These are phyloP conservation scores for Cheilinus undulatus DNA, from an alignment of 2,113 vertebrate genomes.

Conservation along the genomic window DNA sequence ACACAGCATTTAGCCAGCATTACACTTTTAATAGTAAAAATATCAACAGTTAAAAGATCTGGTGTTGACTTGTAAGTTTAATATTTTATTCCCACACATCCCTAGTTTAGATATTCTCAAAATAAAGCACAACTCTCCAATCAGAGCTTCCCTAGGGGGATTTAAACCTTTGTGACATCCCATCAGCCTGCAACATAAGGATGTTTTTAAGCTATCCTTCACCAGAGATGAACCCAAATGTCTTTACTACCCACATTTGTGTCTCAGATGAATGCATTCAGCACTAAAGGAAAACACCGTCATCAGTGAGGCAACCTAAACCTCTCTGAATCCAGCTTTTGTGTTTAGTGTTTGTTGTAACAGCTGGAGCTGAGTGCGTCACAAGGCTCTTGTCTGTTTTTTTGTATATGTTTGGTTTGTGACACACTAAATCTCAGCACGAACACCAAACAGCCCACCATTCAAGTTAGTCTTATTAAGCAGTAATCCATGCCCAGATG, in stretches of 20 bases:
- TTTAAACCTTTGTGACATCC: conserved; percentile 14
- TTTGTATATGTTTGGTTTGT: conserved; percentile 60
- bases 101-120: not conserved
- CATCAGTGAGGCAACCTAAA: conserved; percentile 1
- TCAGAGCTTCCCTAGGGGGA: not conserved
- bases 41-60: too few species aligned
- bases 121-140: not conserved
- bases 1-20: too few species aligned
- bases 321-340: conserved; percentile 31
- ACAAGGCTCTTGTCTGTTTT: conserved; percentile 34
- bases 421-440: conserved; percentile 54
- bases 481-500: conserved; percentile 23
- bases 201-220: not conserved
- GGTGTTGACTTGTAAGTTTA: too few species aligned
- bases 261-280: not conserved
- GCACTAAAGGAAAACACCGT: not conserved
- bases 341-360: conserved; percentile 61
- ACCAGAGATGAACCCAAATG: not conserved
- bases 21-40: too few species aligned
- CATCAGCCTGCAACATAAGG: too few species aligned
- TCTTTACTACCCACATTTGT: not conserved
- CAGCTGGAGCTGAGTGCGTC: conserved; percentile 57
- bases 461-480: conserved; percentile 36
- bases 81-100: too few species aligned
- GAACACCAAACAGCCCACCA: conserved; percentile 17